Evolutionary conservation across 2,888 invertebrate species (phyloP).

Genomic region (Drosophila basisetae): DNA sequence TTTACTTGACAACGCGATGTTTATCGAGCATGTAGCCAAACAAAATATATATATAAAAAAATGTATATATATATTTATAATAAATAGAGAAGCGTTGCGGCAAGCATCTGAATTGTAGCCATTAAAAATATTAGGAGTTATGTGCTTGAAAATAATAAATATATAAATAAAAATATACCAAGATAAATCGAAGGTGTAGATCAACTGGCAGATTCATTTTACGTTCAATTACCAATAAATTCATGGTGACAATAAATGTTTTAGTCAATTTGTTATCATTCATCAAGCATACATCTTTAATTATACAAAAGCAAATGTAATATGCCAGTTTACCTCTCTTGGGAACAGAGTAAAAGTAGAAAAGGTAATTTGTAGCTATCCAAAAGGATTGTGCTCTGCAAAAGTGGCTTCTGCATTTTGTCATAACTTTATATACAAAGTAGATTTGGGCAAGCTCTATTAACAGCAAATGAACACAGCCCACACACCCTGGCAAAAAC

Average conservation of each 20-base stretch:
- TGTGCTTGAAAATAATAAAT: slow-evolving; percentile 31
- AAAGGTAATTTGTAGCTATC: slow-evolving; percentile 34
- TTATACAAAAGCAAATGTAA: neutral
- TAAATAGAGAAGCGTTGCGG: slow-evolving; percentile 39
- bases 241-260: neutral
- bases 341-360: neutral
- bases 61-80: slow-evolving; percentile 12
- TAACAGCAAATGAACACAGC: slow-evolving; percentile 60
- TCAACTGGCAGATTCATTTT: neutral
- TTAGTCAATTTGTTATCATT: neutral
- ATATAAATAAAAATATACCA: neutral
- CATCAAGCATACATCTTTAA: neutral
- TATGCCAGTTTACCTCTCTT: neutral
- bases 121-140: slow-evolving; percentile 39
- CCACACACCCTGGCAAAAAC: slow-evolving; percentile 2
- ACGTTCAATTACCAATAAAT: neutral
- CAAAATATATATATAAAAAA: slow-evolving; percentile 14
- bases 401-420: slow-evolving; percentile 23
- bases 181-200: neutral
- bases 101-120: slow-evolving; percentile 35
- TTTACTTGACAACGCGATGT: slow-evolving; percentile 50
- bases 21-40: slow-evolving; percentile 58
- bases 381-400: slow-evolving; percentile 4
- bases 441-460: slow-evolving; percentile 42
- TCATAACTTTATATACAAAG: slow-evolving; percentile 19